These are phyloP conservation scores for Glyptemys insculpta DNA, from an alignment of 2,797 vertebrate genomes.

Conservation along the genomic window DNA sequence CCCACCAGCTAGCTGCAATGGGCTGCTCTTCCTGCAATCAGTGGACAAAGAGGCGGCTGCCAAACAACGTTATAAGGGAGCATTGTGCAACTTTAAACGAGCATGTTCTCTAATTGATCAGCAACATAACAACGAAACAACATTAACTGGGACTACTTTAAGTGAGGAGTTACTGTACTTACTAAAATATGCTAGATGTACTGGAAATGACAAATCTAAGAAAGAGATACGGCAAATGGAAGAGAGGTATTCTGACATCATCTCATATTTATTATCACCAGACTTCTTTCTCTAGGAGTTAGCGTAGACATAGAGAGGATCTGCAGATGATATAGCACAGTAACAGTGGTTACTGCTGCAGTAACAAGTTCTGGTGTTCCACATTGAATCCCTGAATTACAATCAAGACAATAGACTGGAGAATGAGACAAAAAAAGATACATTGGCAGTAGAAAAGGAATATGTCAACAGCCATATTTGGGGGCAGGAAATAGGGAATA, in stretches of 20 bases:
- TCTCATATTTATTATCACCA: neutral
- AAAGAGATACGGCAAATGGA: neutral
- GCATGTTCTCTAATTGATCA: too few relatives aligned
- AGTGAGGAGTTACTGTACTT: too few relatives aligned
- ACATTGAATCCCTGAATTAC: neutral
- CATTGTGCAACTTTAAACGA: too few relatives aligned
- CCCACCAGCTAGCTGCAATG: too few relatives aligned
- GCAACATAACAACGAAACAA: too few relatives aligned
- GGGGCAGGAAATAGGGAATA: neutral
- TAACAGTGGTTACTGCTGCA: neutral
- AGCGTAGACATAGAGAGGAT: neutral
- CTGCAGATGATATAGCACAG: neutral
- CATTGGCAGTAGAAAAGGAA: slow-evolving; percentile 16
- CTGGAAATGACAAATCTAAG: neutral
- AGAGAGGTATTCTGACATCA: neutral
- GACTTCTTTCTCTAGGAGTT: neutral
- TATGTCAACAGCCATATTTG: slow-evolving; percentile 43
- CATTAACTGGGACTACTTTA: too few relatives aligned
- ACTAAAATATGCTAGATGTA: neutral
- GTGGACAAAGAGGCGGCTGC: too few relatives aligned
- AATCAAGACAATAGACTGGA: neutral
- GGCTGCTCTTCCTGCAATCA: too few relatives aligned
- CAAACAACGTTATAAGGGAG: too few relatives aligned
- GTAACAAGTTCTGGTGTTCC: rapidly evolving
- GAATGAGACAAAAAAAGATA: neutral